phyloP scores from a whole-genome alignment of 2,888 invertebrate genomes.

The Lordiphosa andalusiaca region DNA sequence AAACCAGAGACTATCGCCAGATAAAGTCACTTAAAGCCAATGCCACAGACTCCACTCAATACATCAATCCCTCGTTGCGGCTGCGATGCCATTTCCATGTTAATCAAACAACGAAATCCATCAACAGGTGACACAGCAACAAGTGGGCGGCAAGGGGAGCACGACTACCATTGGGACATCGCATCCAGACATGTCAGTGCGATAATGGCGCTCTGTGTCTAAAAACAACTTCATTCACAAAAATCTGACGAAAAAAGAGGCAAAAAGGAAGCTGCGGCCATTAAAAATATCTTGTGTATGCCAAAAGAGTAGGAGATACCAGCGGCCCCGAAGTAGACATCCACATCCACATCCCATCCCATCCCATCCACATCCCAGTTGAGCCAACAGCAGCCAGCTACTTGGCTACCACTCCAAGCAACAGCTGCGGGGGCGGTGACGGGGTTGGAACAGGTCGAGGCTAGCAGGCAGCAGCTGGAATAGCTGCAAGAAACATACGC shows the following conservation, averaged over 20 bases:
- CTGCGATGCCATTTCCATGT: conserved; percentile 68
- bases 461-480: conserved; percentile 29
- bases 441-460: conserved; percentile 31
- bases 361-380: conserved; percentile 16
- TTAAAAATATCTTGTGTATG: conserved; percentile 72
- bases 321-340: conserved; percentile 27
- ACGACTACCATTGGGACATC: conserved; percentile 39
- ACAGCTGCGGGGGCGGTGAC: conserved; percentile 56
- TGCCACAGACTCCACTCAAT: conserved; percentile 49
- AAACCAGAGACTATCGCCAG: conserved; percentile 20
- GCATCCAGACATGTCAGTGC: conserved; percentile 69
- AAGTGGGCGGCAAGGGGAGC: conserved; percentile 21
- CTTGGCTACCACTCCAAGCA: conserved; percentile 50
- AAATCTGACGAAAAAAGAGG: conserved; percentile 55
- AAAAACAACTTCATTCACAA: conserved; percentile 76
- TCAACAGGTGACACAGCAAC: conserved; percentile 72
- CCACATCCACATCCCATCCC: conserved; percentile 19
- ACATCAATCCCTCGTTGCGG: conserved; percentile 47
- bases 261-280: conserved; percentile 68
- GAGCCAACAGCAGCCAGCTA: conserved; percentile 41
- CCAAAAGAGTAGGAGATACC: conserved; percentile 63
- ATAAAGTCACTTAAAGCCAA: conserved; percentile 58
- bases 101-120: conserved; percentile 73
- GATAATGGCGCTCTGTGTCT: conserved; percentile 70
- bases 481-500: conserved; percentile 65